Evolutionary conservation across 2,888 invertebrate species (phyloP).

Genomic region (Cheilosia vulpina): DNA sequence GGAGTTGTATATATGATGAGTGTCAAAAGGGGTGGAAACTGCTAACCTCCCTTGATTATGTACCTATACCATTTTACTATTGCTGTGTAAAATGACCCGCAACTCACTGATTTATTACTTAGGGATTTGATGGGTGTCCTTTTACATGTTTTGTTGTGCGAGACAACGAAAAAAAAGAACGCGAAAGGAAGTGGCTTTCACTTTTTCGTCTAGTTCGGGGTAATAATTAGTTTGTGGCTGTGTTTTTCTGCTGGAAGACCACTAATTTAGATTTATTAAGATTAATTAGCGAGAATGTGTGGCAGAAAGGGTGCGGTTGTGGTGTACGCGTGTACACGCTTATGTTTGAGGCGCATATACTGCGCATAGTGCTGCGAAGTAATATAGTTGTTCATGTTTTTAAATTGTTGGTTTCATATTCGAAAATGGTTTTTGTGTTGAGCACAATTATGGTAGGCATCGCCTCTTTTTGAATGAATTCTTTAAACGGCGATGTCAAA

Average conservation of each 20-base stretch:
- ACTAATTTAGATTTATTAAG: constrained; percentile 74
- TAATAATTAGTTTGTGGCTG: constrained; percentile 71
- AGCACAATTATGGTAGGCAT: no score
- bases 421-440: constrained; percentile 22
- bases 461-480: no score
- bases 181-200: constrained; percentile 28
- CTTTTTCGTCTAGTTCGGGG: constrained; percentile 55
- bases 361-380: constrained; percentile 21
- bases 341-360: constrained; percentile 13
- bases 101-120: constrained; percentile 72
- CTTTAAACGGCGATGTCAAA: no score
- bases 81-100: constrained; percentile 69
- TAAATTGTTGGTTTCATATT: constrained; percentile 56
- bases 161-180: constrained; percentile 8
- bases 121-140: constrained; percentile 74
- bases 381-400: constrained; percentile 25
- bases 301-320: constrained; percentile 41
- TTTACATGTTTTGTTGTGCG: constrained; percentile 60
- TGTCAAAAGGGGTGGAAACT: constrained; percentile 71
- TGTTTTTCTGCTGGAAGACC: constrained; percentile 48
- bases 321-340: constrained; percentile 32
- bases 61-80: constrained; percentile 3
- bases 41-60: constrained; percentile 54
- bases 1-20: constrained; percentile 44
- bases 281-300: constrained; percentile 66